phyloP scores from a whole-genome alignment of 2,113 vertebrate species.

The Mirounga angustirostris region DNA sequence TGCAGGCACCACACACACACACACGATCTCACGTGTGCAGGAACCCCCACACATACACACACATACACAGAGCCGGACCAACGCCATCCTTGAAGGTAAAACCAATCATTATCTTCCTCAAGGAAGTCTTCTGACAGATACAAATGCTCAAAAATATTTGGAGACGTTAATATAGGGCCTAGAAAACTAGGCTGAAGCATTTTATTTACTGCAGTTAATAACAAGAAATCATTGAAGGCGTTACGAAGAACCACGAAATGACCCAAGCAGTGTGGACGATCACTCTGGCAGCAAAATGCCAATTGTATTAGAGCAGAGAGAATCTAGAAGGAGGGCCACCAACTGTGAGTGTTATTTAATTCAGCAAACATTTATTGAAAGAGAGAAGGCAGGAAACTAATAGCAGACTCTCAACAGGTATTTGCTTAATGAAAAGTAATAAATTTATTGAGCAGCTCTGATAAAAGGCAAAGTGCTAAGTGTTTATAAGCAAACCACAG shows the following conservation, averaged over 20 bases:
- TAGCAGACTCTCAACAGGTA: neutral
- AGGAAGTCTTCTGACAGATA: neutral
- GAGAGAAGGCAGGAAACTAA: neutral
- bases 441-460: neutral
- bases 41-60: neutral
- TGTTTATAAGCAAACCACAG: neutral
- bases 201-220: neutral
- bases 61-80: neutral
- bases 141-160: neutral
- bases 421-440: constrained; percentile 21
- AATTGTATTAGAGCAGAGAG: neutral
- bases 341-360: neutral
- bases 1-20: too few relatives aligned
- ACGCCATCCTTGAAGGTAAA: constrained; percentile 4
- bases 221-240: neutral
- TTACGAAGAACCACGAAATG: neutral
- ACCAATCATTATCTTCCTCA: neutral
- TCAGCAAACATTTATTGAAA: neutral
- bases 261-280: neutral
- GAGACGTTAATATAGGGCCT: neutral
- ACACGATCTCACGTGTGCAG: neutral
- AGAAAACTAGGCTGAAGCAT: neutral
- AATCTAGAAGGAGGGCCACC: neutral
- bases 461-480: neutral
- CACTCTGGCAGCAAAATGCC: neutral